Evolutionary conservation across 2,113 vertebrate genomes (phyloP).

Genomic region (Cyprinodon brontotheroides): DNA sequence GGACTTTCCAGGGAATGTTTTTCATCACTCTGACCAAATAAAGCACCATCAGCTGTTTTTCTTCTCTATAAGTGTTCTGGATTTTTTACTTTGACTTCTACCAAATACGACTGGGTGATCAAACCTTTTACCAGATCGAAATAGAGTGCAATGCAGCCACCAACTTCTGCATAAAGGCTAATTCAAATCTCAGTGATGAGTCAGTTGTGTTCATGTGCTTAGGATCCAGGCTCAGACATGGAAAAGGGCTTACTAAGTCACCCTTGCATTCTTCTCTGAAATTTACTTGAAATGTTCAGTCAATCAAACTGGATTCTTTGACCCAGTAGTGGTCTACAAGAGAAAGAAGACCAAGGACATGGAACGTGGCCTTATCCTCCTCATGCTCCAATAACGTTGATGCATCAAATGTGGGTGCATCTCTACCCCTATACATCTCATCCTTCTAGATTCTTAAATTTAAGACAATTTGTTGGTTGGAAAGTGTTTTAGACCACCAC

Average conservation of each 20-base stretch:
- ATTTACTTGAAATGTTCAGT: conserved; percentile 12
- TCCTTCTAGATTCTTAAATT: neutral
- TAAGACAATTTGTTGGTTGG: neutral
- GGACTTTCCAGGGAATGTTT: conserved; percentile 27
- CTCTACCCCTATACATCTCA: neutral
- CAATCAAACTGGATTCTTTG: neutral
- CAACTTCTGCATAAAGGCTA: conserved; percentile 4
- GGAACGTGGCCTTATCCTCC: neutral
- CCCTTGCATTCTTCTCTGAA: conserved; percentile 1
- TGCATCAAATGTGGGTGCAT: neutral
- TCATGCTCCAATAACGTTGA: neutral
- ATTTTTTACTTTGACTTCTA: neutral
- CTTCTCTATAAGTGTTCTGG: neutral
- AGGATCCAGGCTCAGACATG: conserved; percentile 22
- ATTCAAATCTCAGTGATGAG: neutral
- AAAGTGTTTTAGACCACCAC: neutral
- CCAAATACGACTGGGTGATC: neutral
- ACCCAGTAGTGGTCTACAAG: neutral
- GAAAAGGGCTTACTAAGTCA: conserved; percentile 14
- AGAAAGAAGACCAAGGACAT: neutral
- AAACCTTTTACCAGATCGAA: neutral
- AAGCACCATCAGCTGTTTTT: neutral
- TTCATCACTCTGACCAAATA: conserved; percentile 16
- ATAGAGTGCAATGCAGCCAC: neutral
- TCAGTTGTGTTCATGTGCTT: conserved; percentile 11